Percentiles rank a stretch among this genome's conserved stretches.
phyloP scores from a whole-genome alignment of 1,140 invertebrate genomes.

The Helicoverpa zea region DNA sequence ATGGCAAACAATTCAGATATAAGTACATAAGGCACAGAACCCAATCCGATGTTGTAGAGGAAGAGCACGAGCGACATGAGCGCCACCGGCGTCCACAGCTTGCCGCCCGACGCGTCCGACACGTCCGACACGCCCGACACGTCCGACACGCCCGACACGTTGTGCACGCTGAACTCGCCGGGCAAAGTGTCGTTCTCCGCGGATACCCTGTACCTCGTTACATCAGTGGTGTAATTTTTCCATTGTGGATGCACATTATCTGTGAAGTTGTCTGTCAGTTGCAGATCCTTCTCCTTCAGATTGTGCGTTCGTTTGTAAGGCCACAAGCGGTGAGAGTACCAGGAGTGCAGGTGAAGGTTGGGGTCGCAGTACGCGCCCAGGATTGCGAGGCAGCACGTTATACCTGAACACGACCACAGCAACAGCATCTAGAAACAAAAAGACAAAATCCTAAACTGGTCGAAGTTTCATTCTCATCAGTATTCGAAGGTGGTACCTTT shows the following conservation, averaged over 20 bases:
- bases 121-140: slow-evolving; percentile 48
- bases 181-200: slow-evolving; percentile 59
- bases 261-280: slow-evolving; percentile 39
- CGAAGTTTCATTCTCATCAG: not conserved
- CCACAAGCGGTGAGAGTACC: slow-evolving; percentile 72
- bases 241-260: slow-evolving; percentile 56
- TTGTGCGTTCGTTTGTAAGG: slow-evolving; percentile 63
- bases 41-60: slow-evolving; percentile 81
- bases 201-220: not conserved
- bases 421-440: slow-evolving; percentile 74
- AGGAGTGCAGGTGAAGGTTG: slow-evolving; percentile 70
- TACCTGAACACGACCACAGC: slow-evolving; percentile 78
- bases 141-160: slow-evolving; percentile 49
- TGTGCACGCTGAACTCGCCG: slow-evolving; percentile 21
- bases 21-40: slow-evolving; percentile 81
- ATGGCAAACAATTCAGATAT: slow-evolving; percentile 79
- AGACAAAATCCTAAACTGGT: slow-evolving; percentile 1
- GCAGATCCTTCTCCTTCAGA: slow-evolving; percentile 62
- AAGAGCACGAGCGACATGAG: slow-evolving; percentile 76
- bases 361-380: slow-evolving; percentile 81
- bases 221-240: slow-evolving; percentile 55
- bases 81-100: slow-evolving; percentile 71
- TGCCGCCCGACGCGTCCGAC: slow-evolving; percentile 54
- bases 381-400: slow-evolving; percentile 75
- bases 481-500: slow-evolving; percentile 63